phyloP scores from a whole-genome alignment of 1,140 invertebrate genomes.

The Scylla paramamosain region DNA sequence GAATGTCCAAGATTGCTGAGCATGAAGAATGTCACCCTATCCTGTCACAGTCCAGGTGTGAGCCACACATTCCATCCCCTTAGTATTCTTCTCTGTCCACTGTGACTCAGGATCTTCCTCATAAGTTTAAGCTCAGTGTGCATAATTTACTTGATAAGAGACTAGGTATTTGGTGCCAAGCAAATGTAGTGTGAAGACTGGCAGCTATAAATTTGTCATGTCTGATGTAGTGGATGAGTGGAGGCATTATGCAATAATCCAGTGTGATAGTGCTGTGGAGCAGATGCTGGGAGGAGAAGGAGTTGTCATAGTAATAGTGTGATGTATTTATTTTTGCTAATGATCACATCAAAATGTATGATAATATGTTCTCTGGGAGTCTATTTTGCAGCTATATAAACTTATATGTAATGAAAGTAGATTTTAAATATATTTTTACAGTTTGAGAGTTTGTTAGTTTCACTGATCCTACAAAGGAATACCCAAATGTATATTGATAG shows the following conservation, averaged over 20 bases:
- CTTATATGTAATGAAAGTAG: neutral
- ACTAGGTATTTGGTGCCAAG: neutral
- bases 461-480: neutral
- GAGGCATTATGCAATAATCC: neutral
- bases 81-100: neutral
- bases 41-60: neutral
- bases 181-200: neutral
- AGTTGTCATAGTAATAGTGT: neutral
- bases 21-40: neutral
- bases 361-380: neutral
- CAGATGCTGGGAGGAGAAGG: neutral
- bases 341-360: neutral
- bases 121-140: neutral
- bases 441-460: neutral
- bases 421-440: slow-evolving; percentile 17
- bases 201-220: neutral
- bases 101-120: neutral
- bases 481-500: too few relatives aligned
- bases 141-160: neutral
- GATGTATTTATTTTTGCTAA: neutral
- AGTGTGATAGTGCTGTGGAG: neutral
- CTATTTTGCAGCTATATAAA: neutral
- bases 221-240: neutral
- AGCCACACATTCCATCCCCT: neutral
- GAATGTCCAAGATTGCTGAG: neutral